Percentiles rank a stretch among this genome's conserved stretches.
Conservation (phyloP, 2,113 vertebrate genomes). For the Caranx melampygus region DNA sequence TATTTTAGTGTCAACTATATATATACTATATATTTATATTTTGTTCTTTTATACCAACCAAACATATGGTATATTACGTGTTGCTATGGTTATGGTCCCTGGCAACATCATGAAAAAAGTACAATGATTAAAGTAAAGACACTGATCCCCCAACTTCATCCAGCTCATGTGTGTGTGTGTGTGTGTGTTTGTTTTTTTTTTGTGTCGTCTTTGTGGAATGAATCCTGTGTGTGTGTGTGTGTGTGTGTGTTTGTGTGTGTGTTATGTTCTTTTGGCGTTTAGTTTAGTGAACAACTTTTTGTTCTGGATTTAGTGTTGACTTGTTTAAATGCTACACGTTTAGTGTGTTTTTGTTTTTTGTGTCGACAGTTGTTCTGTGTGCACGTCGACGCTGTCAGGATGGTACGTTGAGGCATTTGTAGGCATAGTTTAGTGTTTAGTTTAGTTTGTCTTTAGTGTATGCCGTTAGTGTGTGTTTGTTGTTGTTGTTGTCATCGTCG, state of each 20-base stretch:
- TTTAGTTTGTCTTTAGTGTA: slow-evolving; percentile 57
- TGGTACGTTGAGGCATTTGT: slow-evolving; percentile 23
- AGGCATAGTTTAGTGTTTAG: slow-evolving; percentile 53
- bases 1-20: slow-evolving; percentile 78
- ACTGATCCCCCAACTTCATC: slow-evolving; percentile 71
- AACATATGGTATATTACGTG: slow-evolving; percentile 62
- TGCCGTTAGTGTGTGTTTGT: slow-evolving; percentile 40
- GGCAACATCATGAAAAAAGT: slow-evolving; percentile 71
- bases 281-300: slow-evolving; percentile 15
- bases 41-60: slow-evolving; percentile 72
- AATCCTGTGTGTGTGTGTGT: slow-evolving; percentile 33
- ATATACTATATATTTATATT: slow-evolving; percentile 82
- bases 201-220: slow-evolving; percentile 13
- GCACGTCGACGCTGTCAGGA: slow-evolving; percentile 17
- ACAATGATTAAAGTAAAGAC: slow-evolving; percentile 69
- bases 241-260: neutral
- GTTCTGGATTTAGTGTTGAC: neutral
- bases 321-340: slow-evolving; percentile 25
- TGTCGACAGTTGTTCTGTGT: neutral
- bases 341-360: neutral
- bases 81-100: slow-evolving; percentile 69
- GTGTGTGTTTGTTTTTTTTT: neutral
- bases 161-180: slow-evolving; percentile 60
- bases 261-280: slow-evolving; percentile 10
- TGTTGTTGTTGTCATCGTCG: neutral